Base-by-base conservation (phyloP, 1,140 invertebrate species). In the Mamestra configurata region DNA sequence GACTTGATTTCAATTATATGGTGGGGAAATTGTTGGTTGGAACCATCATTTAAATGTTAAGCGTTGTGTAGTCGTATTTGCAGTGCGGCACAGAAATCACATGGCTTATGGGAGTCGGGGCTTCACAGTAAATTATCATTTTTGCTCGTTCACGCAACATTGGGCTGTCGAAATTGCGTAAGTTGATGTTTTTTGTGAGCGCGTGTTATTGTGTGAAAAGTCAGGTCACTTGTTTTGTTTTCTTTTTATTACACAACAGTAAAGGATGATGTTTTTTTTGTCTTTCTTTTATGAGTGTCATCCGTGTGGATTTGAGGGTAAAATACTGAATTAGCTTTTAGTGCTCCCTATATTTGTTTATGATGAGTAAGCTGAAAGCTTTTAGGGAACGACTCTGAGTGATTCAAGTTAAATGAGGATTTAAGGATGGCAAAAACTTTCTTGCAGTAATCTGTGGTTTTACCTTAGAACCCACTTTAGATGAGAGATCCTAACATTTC, bases 1-100 rank as follows among this genome's bases (percentile, higher is more conserved):
- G 57, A 71, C 73, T 77, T 77, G 53, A 79, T 79, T 70, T 77
- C 79, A 77, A 80, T 80, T 80, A 80, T 77, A 77, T 37, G 51
- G 46, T 70, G 43, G 22, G 24, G 64, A 75, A 80, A 80, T 80
- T 80, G 64, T 46, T 15, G 79, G 73, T 61, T 73, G 49, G n/a
- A 71, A 59, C 72, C 64, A 59, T 80, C 73, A 77, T 80, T 80
- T 70, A 80, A 77, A 71, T 71, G 68, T 72, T 76, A 73, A 61
- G 46, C 31, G 70, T 61, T 79, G 40, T 68, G 13, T 37, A 77
- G 77, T 49, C 37, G 51, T 79, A 79, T 79, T 79, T 79, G 68
- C 40, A 27, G 22, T 72, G 53, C 66, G 55, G 66, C 15, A 10
- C 75, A 53, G 35, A 77, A 77, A 77, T 66, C 61, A 77, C 61